Conservation (phyloP, 92 coral and sea anemone genomes). For the Desmophyllum pertusum region DNA sequence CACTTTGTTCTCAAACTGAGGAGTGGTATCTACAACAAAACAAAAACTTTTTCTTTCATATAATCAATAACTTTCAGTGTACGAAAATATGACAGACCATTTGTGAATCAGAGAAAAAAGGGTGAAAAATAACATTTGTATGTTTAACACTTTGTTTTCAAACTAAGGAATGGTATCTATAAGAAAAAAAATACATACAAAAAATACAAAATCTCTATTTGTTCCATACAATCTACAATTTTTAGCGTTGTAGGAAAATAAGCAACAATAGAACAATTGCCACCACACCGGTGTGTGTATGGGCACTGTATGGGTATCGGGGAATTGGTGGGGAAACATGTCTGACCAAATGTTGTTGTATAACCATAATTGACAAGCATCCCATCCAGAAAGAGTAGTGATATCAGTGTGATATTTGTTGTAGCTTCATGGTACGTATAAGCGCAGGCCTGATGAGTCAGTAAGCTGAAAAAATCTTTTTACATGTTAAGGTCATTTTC, state of each 20-base stretch:
- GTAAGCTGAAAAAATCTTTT: not conserved
- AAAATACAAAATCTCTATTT: not conserved
- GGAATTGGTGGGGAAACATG: not conserved
- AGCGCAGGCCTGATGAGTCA: not conserved
- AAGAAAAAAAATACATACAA: too few relatives aligned
- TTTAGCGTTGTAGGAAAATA: too few relatives aligned
- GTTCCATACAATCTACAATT: not conserved
- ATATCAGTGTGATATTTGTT: too few relatives aligned
- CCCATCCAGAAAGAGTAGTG: not conserved
- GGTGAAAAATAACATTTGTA: too few relatives aligned
- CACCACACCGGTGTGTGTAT: not conserved
- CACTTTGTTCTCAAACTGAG: constrained; percentile 11
- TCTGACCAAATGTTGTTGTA: not conserved
- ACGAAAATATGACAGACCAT: not conserved
- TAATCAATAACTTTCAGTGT: not conserved
- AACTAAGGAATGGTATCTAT: too few relatives aligned
- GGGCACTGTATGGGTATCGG: too few relatives aligned
- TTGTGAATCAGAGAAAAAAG: not conserved
- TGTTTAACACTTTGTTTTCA: too few relatives aligned
- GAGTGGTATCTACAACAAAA: constrained; percentile 30
- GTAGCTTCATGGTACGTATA: not conserved
- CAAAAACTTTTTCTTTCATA: too few relatives aligned
- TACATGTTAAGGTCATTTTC: too few relatives aligned
- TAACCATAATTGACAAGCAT: not conserved
- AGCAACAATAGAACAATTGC: too few relatives aligned